Conservation (phyloP, 2,797 vertebrate genomes). For the Phoxinus dragarum region DNA sequence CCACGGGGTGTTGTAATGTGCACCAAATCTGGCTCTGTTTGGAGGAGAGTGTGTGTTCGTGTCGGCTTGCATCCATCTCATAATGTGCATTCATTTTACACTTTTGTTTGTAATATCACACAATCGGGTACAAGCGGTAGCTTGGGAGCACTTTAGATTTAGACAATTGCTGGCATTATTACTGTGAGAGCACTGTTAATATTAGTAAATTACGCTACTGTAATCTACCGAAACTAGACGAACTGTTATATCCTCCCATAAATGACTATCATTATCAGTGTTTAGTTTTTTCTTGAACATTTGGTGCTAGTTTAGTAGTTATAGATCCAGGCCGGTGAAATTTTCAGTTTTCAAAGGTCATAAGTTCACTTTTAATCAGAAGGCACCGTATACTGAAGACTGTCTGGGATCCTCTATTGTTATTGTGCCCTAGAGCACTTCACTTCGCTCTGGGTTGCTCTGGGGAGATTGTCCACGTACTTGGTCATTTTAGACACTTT, state of each 20-base stretch:
- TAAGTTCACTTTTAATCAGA: not conserved
- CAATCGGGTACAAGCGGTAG: conserved; percentile 33
- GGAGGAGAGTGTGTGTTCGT: conserved; percentile 35
- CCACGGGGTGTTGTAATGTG: conserved; percentile 45
- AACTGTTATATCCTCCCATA: conserved; percentile 10
- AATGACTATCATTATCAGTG: not conserved
- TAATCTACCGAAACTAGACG: not conserved
- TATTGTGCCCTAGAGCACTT: not conserved
- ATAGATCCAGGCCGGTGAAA: not conserved
- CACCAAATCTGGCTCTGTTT: conserved; percentile 49
- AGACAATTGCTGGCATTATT: conserved; percentile 32
- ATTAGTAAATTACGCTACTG: conserved; percentile 27
- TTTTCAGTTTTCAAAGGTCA: not conserved
- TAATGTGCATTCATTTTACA: conserved; percentile 45
- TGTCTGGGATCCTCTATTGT: not conserved
- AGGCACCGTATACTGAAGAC: not conserved
- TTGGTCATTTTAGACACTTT: not conserved
- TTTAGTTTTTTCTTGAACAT: not conserved
- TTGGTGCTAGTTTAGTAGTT: not conserved
- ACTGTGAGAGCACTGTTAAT: conserved; percentile 19
- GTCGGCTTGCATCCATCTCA: conserved; percentile 46
- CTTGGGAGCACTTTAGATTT: conserved; percentile 22
- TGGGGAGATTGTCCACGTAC: conserved; percentile 1
- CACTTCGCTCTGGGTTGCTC: conserved; percentile 12
- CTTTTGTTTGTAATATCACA: conserved; percentile 40